Evolutionary conservation across 1,140 invertebrate genomes (phyloP).

Genomic region (Drosophila littoralis): DNA sequence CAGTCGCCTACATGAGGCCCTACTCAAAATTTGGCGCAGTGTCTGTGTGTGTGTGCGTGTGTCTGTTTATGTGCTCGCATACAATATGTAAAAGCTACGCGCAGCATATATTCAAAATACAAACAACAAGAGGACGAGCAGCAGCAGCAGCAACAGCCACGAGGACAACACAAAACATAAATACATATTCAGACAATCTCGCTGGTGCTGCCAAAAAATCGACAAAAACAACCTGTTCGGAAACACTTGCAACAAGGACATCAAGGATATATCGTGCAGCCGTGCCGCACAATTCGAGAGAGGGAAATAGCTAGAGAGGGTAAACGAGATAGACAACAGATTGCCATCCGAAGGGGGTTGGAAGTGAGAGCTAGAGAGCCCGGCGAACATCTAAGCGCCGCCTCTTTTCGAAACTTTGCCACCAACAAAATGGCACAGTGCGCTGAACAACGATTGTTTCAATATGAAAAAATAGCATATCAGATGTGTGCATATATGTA

Average conservation of each 20-base stretch:
- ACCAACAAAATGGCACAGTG: conserved; percentile 49
- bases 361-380: conserved; percentile 39
- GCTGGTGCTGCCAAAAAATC: conserved; percentile 80
- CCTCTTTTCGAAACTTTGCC: conserved; percentile 65
- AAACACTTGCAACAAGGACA: conserved; percentile 83
- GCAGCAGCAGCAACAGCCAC: too few species aligned
- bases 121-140: conserved; percentile 2
- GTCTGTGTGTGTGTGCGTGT: conserved; percentile 19
- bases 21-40: neutral
- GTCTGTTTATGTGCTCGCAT: conserved; percentile 32
- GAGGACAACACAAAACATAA: conserved; percentile 59
- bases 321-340: conserved; percentile 50
- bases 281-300: conserved; percentile 7
- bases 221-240: conserved; percentile 84
- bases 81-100: conserved; percentile 81
- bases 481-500: too few species aligned
- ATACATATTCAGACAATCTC: conserved; percentile 79
- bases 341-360: conserved; percentile 35
- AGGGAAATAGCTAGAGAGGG: conserved; percentile 33
- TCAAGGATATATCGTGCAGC: conserved; percentile 51
- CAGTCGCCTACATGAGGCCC: conserved; percentile 37
- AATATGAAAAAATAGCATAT: neutral
- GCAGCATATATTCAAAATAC: conserved; percentile 79
- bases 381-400: conserved; percentile 58
- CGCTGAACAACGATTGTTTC: neutral